These are phyloP conservation scores for Hestina assimilis DNA, from an alignment of 1,140 invertebrate genomes.

Conservation along the genomic window DNA sequence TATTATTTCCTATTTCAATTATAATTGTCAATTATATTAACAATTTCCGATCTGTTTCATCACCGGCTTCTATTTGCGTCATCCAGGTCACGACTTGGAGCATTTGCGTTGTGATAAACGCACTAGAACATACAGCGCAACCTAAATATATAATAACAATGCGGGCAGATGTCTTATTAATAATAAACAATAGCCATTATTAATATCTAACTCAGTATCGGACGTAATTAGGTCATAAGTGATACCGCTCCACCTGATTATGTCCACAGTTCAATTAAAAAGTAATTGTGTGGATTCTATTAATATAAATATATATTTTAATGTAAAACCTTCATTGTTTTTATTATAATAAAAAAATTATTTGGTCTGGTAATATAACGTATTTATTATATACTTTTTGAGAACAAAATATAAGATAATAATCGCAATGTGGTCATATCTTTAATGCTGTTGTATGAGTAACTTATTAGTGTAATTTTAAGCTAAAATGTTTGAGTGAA, in stretches of 20 bases:
- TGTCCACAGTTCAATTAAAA: not conserved
- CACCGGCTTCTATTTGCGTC: constrained; percentile 9
- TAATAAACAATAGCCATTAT: not conserved
- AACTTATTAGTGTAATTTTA: not conserved
- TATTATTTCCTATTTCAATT: not conserved
- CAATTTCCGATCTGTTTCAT: constrained; percentile 11
- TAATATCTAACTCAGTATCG: not conserved
- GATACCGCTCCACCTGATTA: constrained; percentile 1
- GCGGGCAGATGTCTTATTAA: constrained; percentile 9
- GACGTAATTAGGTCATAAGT: constrained; percentile 1
- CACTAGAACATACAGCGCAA: constrained; percentile 13
- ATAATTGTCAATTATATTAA: not conserved
- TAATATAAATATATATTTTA: no score
- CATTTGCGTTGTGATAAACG: constrained; percentile 16
- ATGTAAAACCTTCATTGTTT: no score
- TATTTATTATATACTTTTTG: no score
- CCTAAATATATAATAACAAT: constrained; percentile 19
- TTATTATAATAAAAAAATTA: no score
- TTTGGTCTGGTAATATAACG: no score
- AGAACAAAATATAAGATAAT: not conserved
- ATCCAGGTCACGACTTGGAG: constrained; percentile 17
- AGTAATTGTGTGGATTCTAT: no score
- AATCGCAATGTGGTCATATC: not conserved
- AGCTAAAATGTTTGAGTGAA: not conserved
- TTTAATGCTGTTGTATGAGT: not conserved